phyloP scores from a whole-genome alignment of 1,140 invertebrate genomes.

The Steinernema khuongi region DNA sequence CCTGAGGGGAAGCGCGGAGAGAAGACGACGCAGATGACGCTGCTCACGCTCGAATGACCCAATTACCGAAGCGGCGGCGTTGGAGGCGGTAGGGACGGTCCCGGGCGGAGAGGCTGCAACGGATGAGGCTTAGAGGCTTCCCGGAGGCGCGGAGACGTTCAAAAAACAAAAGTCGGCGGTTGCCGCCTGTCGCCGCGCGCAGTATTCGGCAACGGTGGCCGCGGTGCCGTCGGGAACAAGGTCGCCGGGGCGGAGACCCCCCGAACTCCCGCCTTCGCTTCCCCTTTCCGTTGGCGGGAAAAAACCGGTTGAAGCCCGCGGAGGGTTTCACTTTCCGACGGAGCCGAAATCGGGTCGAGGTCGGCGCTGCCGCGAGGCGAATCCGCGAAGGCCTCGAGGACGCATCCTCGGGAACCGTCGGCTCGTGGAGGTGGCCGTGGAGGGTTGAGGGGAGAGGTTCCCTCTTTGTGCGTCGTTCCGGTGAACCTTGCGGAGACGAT shows the following conservation, averaged over 20 bases:
- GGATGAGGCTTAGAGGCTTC: background rate
- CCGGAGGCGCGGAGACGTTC: background rate
- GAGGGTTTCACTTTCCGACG: slow-evolving; percentile 12
- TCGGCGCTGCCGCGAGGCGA: background rate
- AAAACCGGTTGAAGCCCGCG: background rate
- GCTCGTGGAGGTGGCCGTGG: no score
- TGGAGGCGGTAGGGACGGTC: slow-evolving; percentile 1
- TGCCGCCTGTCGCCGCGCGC: background rate
- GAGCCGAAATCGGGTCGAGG: background rate
- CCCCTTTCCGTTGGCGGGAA: background rate
- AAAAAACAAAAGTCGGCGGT: slow-evolving; percentile 3
- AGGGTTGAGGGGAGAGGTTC: no score
- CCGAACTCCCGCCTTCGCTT: background rate
- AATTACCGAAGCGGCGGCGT: slow-evolving; percentile 13
- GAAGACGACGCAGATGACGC: background rate
- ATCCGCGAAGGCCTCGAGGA: no score
- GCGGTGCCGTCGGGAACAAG: background rate
- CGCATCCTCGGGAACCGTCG: no score
- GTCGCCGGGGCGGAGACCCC: background rate
- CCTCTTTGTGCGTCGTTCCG: no score
- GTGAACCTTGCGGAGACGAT: no score
- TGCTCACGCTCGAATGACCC: slow-evolving; percentile 14
- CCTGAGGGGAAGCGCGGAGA: background rate
- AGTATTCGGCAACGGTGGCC: slow-evolving; percentile 4
- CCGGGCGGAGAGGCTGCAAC: background rate